Evolutionary conservation across 2,797 vertebrate species (phyloP).

Genomic region (Hirundo rustica): DNA sequence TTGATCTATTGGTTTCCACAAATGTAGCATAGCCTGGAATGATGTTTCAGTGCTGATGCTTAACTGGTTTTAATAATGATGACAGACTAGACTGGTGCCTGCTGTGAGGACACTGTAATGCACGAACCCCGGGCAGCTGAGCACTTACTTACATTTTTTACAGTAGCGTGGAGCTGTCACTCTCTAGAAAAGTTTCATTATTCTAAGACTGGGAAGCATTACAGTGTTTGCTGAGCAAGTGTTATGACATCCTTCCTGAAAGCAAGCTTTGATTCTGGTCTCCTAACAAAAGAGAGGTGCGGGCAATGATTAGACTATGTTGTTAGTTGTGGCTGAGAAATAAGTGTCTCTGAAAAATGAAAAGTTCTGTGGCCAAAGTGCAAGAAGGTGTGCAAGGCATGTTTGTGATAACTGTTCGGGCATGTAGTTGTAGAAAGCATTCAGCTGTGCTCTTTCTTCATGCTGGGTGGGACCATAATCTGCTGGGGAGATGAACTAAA

Average conservation of each 20-base stretch:
- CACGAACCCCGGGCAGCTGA: neutral
- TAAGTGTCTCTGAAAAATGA: neutral
- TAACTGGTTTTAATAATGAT: slow-evolving; percentile 49
- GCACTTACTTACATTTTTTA: neutral
- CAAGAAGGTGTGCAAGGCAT: neutral
- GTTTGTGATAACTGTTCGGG: neutral
- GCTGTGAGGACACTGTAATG: slow-evolving; percentile 14
- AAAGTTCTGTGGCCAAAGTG: neutral
- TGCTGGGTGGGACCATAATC: neutral
- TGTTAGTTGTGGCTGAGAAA: slow-evolving; percentile 1
- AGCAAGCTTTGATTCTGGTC: neutral
- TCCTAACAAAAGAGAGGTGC: neutral
- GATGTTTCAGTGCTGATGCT: slow-evolving; percentile 53
- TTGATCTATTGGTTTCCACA: slow-evolving; percentile 66
- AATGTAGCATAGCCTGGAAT: slow-evolving; percentile 14
- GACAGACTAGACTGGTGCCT: slow-evolving; percentile 41
- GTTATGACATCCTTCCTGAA: neutral
- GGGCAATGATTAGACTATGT: neutral
- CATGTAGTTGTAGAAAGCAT: neutral
- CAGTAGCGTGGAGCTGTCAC: neutral
- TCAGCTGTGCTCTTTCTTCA: neutral
- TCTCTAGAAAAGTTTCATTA: neutral
- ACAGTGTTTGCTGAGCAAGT: neutral
- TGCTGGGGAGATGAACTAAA: neutral
- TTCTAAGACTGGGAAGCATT: neutral